phyloP scores from a whole-genome alignment of 2,888 invertebrate genomes.

The Drosophila longiperda region DNA sequence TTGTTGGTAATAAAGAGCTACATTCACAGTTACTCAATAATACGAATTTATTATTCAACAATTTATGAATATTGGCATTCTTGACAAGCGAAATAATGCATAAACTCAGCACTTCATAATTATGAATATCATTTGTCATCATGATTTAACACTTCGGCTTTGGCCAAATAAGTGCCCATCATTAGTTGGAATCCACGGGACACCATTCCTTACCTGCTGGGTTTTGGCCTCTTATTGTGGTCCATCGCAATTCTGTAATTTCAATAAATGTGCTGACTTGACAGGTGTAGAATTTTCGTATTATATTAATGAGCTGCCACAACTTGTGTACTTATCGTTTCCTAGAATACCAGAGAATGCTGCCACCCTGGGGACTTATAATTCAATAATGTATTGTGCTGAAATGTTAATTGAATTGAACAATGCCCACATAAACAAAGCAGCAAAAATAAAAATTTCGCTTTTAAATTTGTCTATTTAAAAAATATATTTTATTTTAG shows the following conservation, averaged over 20 bases:
- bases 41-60: constrained; percentile 26
- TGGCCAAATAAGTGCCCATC: constrained; percentile 47
- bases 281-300: neutral
- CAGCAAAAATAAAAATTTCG: neutral
- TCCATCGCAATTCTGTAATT: constrained; percentile 7
- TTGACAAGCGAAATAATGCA: constrained; percentile 34
- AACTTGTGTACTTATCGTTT: neutral
- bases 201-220: neutral
- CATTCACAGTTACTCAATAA: constrained; percentile 10
- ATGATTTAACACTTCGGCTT: constrained; percentile 46
- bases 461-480: neutral
- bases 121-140: constrained; percentile 57
- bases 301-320: constrained; percentile 1
- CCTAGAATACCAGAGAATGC: neutral
- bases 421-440: too few relatives aligned
- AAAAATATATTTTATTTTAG: neutral
- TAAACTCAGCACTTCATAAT: constrained; percentile 48
- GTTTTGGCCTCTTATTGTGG: neutral
- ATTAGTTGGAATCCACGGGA: constrained; percentile 46
- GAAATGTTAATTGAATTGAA: neutral
- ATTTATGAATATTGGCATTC: constrained; percentile 16
- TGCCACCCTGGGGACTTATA: neutral
- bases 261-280: constrained; percentile 10
- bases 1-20: neutral
- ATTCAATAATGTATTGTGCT: neutral